Evolutionary conservation across 2,888 invertebrate genomes (phyloP), one percentile per base, ranked within the genome.

Genomic region (Andrena trimmerana): DNA sequence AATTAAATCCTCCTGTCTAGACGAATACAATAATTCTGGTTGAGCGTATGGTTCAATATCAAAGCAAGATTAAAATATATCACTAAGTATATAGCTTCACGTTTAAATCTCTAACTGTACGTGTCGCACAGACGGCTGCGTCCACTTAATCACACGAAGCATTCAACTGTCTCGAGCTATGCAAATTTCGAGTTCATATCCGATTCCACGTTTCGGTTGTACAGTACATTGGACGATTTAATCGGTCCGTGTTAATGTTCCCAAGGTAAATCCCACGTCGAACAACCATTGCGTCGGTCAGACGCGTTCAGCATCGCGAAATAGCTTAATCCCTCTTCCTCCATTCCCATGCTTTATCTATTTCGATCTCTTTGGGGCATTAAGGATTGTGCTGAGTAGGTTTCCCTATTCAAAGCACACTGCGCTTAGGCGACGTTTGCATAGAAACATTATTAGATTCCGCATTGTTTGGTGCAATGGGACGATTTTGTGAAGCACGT

Each of bases 321-420:
- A 86, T 87, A 84, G 86, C 83, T 86, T 86, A 87, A 87, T 86
- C 76, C 75, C 81, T 36, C 59, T 82, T 63, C 73, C 78, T 66
- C 70, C 74, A 57, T 78, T 84, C 33, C 79, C 73, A 42, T 65
- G 75, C 69, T 82, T 79, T 82, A 73, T 84, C 74, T 69, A 31
- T 66, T 66, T 71, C 77, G 77, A 68, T 81, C 84, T 66, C 84
- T 71, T 82, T 68, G 63, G 52, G 24, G 71, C 65, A 66, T 80
- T 69, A 59, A 81, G 82, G 80, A 59, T 60, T 33, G 67, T 54
- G 24, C 27, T 24, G 27, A 60, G 63, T 36, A 42, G 42, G 65
- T 31, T 5, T 20, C 42, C 5, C 8, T 33, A 67, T 82, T 63
- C 63, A 52, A 60, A 66, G 54, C 63, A 20, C 36, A 7, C 13